Evolutionary conservation across 2,888 invertebrate species (phyloP).

Genomic region (Sminthurides aquaticus): DNA sequence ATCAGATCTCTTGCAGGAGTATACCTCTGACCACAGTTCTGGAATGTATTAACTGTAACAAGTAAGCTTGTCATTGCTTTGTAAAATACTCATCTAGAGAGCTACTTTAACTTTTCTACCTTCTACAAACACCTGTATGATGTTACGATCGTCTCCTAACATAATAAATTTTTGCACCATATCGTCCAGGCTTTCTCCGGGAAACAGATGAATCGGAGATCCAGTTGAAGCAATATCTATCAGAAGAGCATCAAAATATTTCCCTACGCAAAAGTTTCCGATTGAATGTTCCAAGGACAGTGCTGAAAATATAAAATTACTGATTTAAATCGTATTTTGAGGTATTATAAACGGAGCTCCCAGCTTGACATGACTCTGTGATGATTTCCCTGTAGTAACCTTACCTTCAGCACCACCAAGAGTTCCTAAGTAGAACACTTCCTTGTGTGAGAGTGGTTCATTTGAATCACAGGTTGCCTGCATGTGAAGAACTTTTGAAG

Average conservation of each 20-base stretch:
- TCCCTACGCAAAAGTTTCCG: constrained; percentile 72
- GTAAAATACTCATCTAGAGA: neutral
- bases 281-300: constrained; percentile 63
- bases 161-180: constrained; percentile 69
- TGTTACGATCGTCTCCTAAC: constrained; percentile 75
- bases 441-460: constrained; percentile 56
- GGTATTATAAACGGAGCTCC: constrained; percentile 25
- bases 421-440: constrained; percentile 79
- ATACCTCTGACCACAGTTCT: no score
- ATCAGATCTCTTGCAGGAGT: no score
- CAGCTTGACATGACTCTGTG: no score
- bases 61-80: neutral
- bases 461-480: constrained; percentile 41
- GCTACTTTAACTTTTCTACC: constrained; percentile 49
- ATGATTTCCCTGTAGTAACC: no score
- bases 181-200: constrained; percentile 52
- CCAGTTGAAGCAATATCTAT: constrained; percentile 56
- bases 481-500: constrained; percentile 62
- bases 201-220: constrained; percentile 44
- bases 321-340: neutral
- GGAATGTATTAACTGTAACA: neutral
- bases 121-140: constrained; percentile 65
- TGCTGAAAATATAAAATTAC: constrained; percentile 53
- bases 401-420: constrained; percentile 73
- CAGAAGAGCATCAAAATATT: constrained; percentile 78